Base-by-base conservation (phyloP, 2,797 vertebrate species). In the Rhynchotus rufescens region DNA sequence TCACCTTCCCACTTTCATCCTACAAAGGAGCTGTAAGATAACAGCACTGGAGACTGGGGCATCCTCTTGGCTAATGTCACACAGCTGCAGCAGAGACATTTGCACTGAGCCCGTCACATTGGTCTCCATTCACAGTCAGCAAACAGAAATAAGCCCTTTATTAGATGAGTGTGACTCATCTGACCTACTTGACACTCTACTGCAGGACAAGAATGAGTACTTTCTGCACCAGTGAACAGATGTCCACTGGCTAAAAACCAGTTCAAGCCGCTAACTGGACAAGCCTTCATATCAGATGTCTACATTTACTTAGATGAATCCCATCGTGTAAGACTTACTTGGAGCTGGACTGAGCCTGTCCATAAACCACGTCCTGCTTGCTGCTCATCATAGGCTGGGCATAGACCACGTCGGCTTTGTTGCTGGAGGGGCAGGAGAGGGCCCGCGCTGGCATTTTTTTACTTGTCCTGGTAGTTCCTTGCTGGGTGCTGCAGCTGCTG, bases 401-500 rank as follows among this genome's bases (percentile, higher is more conserved):
- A 10, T 92, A 98, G 57, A 97, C 88, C 0, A 97, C 96, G 0
- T 98, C 97, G 4, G 96, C 95, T 82, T 97, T 98, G 97, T 95
- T 96, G 89, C 96, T 89, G 1, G 97, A 98, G 19, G 93, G 90
- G 51, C 97, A 98, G 88, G 97, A 98, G 32, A 98, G 94, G 1
- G 97, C 97, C 38, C 94, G 92, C 2, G 82, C 88, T 0, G 97
- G 97, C 87, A 95, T 91, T 85, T 97, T 98, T 96, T 97, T 98
- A 71, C 47, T 67, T 0, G 90, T 54, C 94, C 97, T 97, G 77
- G 82, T 73, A 66, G 94, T 92, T 34, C 94, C 96, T 52, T 97
- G 94, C 92, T 98, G 98, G 49, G 94, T 97, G 40, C 97, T 98
- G 76, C 97, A 98, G 69, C 92, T 97, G 91, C 97, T 98, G 76